A percentile compares a stretch with the other conserved stretches of the same genome.
Evolutionary conservation across 2,113 vertebrate genomes (phyloP).

Genomic region (Bubo bubo): DNA sequence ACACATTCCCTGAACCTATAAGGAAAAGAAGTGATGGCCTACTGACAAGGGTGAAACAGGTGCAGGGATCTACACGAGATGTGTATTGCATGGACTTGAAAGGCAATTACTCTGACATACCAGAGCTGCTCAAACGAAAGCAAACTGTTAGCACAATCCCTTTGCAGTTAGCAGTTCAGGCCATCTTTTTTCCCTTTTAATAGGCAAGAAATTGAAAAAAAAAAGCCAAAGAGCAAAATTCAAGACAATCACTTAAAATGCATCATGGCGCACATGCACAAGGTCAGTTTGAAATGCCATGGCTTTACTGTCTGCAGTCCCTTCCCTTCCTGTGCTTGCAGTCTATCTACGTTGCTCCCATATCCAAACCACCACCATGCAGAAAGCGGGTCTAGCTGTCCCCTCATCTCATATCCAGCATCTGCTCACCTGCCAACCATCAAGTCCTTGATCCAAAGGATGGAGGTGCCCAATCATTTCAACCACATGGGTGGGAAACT

Average conservation of each 20-base stretch:
- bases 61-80: constrained; percentile 66
- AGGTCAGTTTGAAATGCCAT: neutral
- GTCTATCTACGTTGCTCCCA: neutral
- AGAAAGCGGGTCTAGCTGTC: neutral
- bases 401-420: neutral
- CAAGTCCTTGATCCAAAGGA: neutral
- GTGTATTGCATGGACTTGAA: neutral
- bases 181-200: neutral
- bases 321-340: neutral
- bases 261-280: neutral
- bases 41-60: constrained; percentile 84
- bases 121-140: constrained; percentile 53
- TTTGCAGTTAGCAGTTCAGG: neutral
- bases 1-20: constrained; percentile 79
- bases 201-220: neutral
- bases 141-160: neutral
- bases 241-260: neutral
- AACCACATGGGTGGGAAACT: neutral
- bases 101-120: constrained; percentile 31
- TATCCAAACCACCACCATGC: neutral
- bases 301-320: neutral
- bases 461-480: neutral
- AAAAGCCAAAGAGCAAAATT: neutral
- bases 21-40: constrained; percentile 81
- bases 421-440: neutral